Evolutionary conservation across 2,113 vertebrate genomes (phyloP).

Genomic region (Phalacrocorax carbo): DNA sequence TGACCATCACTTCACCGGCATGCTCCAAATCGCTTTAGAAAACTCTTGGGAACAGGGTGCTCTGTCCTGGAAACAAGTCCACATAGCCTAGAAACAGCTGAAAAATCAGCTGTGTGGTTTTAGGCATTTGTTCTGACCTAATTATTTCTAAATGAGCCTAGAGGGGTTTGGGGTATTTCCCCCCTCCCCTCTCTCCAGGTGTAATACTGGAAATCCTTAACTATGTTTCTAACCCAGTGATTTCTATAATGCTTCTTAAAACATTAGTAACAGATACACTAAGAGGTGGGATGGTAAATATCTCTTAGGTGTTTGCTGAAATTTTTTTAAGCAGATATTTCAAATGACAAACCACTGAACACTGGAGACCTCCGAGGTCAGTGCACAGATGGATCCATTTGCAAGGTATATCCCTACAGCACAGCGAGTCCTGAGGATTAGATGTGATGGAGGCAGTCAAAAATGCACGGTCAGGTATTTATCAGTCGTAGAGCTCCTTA

Average conservation of each 20-base stretch:
- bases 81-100: not conserved
- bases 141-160: not conserved
- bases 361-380: not conserved
- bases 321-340: not conserved
- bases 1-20: not conserved
- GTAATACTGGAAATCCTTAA: not conserved
- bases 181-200: not conserved
- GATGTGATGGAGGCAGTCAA: not conserved
- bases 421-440: rapidly evolving
- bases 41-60: not conserved
- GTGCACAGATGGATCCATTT: not conserved
- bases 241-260: rapidly evolving
- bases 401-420: not conserved
- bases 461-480: not conserved
- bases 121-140: constrained; percentile 46
- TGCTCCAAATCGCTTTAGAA: rapidly evolving
- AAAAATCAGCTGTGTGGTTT: not conserved
- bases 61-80: not conserved
- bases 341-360: not conserved
- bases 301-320: not conserved
- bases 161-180: not conserved
- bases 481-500: not conserved
- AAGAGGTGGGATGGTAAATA: not conserved
- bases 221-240: not conserved
- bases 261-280: not conserved